phyloP scores from a whole-genome alignment of 1,140 invertebrate genomes.

The Choristoneura fumiferana region DNA sequence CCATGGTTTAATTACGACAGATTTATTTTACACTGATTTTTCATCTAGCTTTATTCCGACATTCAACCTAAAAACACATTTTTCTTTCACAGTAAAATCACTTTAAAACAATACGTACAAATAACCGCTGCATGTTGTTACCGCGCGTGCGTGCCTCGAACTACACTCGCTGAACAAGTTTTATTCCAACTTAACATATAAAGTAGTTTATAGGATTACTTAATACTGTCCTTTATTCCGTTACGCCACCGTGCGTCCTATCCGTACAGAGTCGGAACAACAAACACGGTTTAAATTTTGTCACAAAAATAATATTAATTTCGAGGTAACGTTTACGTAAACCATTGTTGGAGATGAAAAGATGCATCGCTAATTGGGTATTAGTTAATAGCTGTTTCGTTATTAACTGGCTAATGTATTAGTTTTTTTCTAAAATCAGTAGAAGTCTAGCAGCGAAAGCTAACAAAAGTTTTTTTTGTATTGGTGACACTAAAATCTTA shows the following conservation, averaged over 20 bases:
- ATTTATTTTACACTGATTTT: no score
- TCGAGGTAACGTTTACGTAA: constrained; percentile 3
- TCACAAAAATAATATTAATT: constrained; percentile 14
- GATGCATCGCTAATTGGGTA: not conserved
- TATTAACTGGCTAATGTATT: not conserved
- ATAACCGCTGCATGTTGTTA: constrained; percentile 35
- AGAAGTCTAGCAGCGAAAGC: no score
- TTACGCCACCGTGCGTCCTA: constrained; percentile 1
- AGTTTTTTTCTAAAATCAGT: no score
- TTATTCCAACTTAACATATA: constrained; percentile 57
- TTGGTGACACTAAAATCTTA: no score
- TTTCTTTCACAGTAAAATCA: no score
- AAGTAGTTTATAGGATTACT: constrained; percentile 47
- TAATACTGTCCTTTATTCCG: constrained; percentile 25
- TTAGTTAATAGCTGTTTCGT: not conserved
- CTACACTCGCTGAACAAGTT: constrained; percentile 32
- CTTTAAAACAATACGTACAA: constrained; percentile 37
- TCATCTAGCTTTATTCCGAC: no score
- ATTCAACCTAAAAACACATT: no score
- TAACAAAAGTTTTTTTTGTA: no score
- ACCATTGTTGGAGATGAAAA: constrained; percentile 3
- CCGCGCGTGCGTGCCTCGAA: constrained; percentile 27
- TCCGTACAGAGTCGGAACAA: not conserved
- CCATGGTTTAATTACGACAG: no score
- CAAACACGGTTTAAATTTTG: not conserved